Conservation (phyloP, 2,113 vertebrate species). For the Bujurquina vittata region DNA sequence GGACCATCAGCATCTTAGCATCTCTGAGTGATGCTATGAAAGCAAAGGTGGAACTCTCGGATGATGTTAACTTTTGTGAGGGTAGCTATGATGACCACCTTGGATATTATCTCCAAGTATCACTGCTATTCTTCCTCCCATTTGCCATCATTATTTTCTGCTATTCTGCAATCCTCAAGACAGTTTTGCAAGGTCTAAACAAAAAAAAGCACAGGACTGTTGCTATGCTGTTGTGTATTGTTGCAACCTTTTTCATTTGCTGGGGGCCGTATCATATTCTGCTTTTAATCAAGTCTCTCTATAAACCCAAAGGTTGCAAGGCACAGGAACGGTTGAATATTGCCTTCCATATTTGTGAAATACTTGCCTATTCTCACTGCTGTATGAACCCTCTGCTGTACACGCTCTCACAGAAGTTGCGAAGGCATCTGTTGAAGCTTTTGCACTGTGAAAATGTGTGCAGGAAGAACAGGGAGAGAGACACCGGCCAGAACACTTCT, state of each 20-base stretch:
- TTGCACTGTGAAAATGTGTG: not conserved
- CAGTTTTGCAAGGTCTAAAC: slow-evolving; percentile 64
- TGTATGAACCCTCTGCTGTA: too few species aligned
- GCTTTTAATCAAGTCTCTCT: too few species aligned
- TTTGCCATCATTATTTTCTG: slow-evolving; percentile 77
- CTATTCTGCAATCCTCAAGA: slow-evolving; percentile 79
- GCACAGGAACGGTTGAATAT: too few species aligned
- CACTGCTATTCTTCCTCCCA: slow-evolving; percentile 68
- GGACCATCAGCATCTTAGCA: slow-evolving; percentile 73
- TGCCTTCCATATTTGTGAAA: too few species aligned
- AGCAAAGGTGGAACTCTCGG: fast-evolving
- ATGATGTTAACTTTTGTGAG: not conserved
- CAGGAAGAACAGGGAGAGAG: not conserved
- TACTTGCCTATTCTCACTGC: too few species aligned
- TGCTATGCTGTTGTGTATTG: not conserved
- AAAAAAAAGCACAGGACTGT: slow-evolving; percentile 10
- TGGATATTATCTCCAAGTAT: slow-evolving; percentile 35
- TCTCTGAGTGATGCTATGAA: slow-evolving; percentile 62
- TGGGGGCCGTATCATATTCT: too few species aligned
- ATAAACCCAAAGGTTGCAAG: too few species aligned
- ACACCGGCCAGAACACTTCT: not conserved
- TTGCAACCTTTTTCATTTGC: too few species aligned
- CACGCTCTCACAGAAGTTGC: slow-evolving; percentile 22
- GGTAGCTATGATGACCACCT: not conserved
- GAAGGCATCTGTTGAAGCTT: slow-evolving; percentile 50